phyloP scores from a whole-genome alignment of 2,797 vertebrate genomes.

The Telmatherina bonti region DNA sequence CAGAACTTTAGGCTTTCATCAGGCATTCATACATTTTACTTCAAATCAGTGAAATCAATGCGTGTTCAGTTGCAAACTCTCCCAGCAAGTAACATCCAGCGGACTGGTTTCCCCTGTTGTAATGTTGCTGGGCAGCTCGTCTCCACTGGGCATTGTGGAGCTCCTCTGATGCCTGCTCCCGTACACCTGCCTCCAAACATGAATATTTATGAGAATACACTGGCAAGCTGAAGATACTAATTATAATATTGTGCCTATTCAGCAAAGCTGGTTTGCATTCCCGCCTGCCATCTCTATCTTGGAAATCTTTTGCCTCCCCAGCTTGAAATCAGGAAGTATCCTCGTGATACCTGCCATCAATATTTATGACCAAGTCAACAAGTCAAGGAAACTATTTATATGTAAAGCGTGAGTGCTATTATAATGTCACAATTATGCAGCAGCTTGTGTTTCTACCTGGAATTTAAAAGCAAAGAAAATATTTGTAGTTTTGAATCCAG shows the following conservation, averaged over 20 bases:
- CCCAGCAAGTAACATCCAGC: constrained; percentile 24
- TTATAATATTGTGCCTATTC: constrained; percentile 67
- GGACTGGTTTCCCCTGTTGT: constrained; percentile 35
- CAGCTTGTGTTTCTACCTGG: constrained; percentile 17
- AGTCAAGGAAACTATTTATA: constrained; percentile 48
- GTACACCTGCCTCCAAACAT: constrained; percentile 56
- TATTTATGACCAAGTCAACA: constrained; percentile 64
- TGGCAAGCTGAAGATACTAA: constrained; percentile 62
- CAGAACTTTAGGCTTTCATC: constrained; percentile 6
- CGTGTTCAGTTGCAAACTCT: constrained; percentile 16
- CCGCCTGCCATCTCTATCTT: constrained; percentile 58
- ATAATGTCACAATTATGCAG: constrained; percentile 19
- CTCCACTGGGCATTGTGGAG: constrained; percentile 48
- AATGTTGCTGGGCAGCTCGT: constrained; percentile 40
- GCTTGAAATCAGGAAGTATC: constrained; percentile 46
- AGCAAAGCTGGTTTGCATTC: constrained; percentile 58
- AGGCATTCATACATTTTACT: constrained; percentile 3
- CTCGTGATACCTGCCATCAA: constrained; percentile 41
- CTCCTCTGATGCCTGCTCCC: constrained; percentile 49
- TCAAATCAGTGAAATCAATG: constrained; percentile 7
- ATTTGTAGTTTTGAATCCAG: not conserved
- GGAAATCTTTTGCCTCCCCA: constrained; percentile 42
- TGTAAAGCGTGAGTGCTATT: constrained; percentile 38
- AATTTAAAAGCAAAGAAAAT: constrained; percentile 18
- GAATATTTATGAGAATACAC: constrained; percentile 71